These are phyloP conservation scores for Mastomys coucha DNA, from an alignment of 2,113 vertebrate genomes.

Conservation along the genomic window DNA sequence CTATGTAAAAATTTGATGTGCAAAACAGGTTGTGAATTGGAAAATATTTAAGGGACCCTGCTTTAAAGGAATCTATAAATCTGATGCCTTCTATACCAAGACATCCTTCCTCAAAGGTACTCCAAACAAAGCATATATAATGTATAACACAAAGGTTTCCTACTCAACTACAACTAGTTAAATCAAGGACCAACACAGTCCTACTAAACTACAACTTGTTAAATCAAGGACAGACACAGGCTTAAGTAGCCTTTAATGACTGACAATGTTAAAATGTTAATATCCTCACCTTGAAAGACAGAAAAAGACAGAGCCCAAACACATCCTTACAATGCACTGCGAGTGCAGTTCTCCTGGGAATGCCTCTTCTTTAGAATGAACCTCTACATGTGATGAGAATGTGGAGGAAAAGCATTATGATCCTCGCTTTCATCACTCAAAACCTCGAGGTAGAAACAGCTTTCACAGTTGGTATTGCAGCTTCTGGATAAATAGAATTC, in stretches of 20 bases:
- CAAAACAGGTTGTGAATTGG: not conserved
- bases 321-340: not conserved
- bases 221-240: not conserved
- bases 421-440: not conserved
- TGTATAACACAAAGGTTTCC: not conserved
- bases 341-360: not conserved
- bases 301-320: not conserved
- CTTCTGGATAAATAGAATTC: slow-evolving; percentile 20
- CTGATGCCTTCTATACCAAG: not conserved
- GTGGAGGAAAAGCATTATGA: not conserved
- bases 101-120: not conserved
- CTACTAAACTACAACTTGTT: not conserved
- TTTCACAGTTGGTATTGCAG: not conserved
- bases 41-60: not conserved
- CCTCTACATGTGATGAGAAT: not conserved
- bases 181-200: not conserved
- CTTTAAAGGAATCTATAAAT: not conserved
- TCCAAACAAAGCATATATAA: not conserved
- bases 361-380: not conserved
- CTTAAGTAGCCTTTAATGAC: not conserved
- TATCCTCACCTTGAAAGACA: not conserved
- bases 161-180: not conserved
- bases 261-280: not conserved
- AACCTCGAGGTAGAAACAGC: not conserved
- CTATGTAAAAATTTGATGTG: not conserved